Base-by-base conservation (phyloP, 1,140 invertebrate species). In the Drosophila biarmipes region DNA sequence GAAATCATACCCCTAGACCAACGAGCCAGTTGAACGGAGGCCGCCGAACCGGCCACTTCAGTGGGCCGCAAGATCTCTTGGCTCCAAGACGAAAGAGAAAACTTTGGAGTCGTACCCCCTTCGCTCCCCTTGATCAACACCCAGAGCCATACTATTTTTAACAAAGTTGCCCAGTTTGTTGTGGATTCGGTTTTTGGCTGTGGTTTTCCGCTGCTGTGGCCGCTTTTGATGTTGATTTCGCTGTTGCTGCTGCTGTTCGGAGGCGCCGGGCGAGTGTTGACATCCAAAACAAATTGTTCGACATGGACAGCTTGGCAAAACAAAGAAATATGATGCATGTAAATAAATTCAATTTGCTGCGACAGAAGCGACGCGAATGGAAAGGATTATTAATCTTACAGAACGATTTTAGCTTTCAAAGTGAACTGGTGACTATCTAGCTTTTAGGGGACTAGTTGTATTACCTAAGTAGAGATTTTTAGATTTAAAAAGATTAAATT, bases 1-100 rank as follows among this genome's bases (percentile, higher is more conserved):
- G 93, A 92, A 94, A 94, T 94, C 93, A 94, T 94, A 94, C 93
- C 93, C 93, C 93, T 94, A 94, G 93, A 94, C 93, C 93, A 94
- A 93, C 93, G 93, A 93, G 92, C 92, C 92, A 84, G 73, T 90
- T 91, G 75, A 10, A 42, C 6, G n/a, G 5, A 3, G 1, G 4
- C 15, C 15, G 8, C n/a, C 49, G 8, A 46, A 35, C 21, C 21
- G 17, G 5, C 31, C 46, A 69, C 21, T 72, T 72, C 6, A 72
- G 52, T n/a, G 24, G 34, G 2, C 6, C n/a, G 10, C 56, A 72
- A 54, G 72, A 74, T 74, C 72, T 59, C 49, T 24, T 15, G 45
- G 34, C 6, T 17, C 21, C 10, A 35, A 55, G n/a, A 34, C 14
- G 31, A 27, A 49, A 71, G 58, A 45, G 38, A 63, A 35, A 49